A percentile compares a stretch with the other conserved stretches of the same genome.
Evolutionary conservation across 2,113 vertebrate species (phyloP).

Genomic region (Bungarus multicinctus): DNA sequence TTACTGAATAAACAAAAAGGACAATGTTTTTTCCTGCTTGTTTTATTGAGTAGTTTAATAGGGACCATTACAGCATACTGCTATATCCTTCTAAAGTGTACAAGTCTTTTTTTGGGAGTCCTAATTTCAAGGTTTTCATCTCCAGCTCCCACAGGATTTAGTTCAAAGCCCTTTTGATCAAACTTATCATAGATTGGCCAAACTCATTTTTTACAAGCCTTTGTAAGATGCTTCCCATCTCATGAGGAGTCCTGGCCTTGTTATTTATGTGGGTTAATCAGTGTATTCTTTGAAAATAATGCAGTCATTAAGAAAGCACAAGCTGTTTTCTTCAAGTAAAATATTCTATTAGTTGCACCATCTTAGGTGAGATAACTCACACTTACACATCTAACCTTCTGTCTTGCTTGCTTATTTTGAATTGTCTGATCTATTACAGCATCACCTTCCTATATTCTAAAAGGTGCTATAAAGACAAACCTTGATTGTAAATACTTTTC

Average conservation of each 20-base stretch:
- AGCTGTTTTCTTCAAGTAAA: background rate
- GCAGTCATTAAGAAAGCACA: background rate
- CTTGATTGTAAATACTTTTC: background rate
- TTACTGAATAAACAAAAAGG: background rate
- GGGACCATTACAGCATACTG: background rate
- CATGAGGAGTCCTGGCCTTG: background rate
- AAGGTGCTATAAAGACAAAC: background rate
- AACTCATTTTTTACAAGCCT: background rate
- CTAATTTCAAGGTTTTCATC: background rate
- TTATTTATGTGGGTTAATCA: background rate
- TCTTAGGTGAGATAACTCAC: background rate
- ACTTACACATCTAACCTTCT: background rate
- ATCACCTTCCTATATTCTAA: background rate
- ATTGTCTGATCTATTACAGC: background rate
- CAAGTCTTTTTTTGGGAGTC: background rate
- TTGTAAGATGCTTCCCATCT: background rate
- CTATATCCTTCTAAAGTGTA: background rate
- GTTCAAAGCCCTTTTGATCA: background rate
- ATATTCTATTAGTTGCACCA: background rate
- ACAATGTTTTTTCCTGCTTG: background rate
- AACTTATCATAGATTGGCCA: background rate
- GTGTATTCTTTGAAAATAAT: background rate
- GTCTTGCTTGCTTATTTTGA: background rate
- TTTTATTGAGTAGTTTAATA: background rate
- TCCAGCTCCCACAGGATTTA: background rate